Percentiles rank a stretch among this genome's conserved stretches.
Evolutionary conservation across 2,888 invertebrate genomes (phyloP).

Genomic region (Apocheima hispidaria): DNA sequence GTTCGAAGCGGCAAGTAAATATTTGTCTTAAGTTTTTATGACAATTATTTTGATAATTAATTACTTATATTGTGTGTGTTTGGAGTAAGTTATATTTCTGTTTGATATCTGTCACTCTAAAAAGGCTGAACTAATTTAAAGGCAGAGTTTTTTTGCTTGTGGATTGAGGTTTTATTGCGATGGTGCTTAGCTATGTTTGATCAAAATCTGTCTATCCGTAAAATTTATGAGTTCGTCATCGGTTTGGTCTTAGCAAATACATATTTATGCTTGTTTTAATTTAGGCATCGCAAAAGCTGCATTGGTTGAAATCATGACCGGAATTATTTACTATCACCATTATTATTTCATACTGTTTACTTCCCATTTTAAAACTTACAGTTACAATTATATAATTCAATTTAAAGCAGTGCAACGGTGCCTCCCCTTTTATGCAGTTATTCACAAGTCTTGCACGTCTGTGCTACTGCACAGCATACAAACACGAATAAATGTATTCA

Average conservation of each 20-base stretch:
- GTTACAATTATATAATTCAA: slow-evolving; percentile 53
- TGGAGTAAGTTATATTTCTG: too few relatives aligned
- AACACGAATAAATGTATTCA: slow-evolving; percentile 57
- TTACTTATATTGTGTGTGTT: too few relatives aligned
- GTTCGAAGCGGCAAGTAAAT: slow-evolving; percentile 20
- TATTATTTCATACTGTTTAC: slow-evolving; percentile 29
- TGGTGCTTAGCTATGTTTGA: too few relatives aligned
- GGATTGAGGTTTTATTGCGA: too few relatives aligned
- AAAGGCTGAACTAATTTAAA: too few relatives aligned
- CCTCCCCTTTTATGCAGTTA: slow-evolving; percentile 48
- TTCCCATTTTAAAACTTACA: slow-evolving; percentile 53
- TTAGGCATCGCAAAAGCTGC: background rate
- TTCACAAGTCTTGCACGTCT: slow-evolving; percentile 62
- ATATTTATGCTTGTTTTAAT: too few relatives aligned
- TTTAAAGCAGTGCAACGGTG: slow-evolving; percentile 41
- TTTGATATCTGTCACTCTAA: too few relatives aligned
- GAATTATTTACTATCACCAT: slow-evolving; percentile 27
- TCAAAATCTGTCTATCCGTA: too few relatives aligned
- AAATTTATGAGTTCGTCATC: too few relatives aligned
- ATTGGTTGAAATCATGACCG: slow-evolving; percentile 8
- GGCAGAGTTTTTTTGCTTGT: too few relatives aligned
- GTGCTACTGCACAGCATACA: slow-evolving; percentile 56
- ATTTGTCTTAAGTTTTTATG: background rate
- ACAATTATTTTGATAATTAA: background rate
- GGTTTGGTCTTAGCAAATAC: too few relatives aligned